These are phyloP conservation scores for Latrodectus geometricus DNA, from an alignment of 1,140 invertebrate species.

Conservation along the genomic window DNA sequence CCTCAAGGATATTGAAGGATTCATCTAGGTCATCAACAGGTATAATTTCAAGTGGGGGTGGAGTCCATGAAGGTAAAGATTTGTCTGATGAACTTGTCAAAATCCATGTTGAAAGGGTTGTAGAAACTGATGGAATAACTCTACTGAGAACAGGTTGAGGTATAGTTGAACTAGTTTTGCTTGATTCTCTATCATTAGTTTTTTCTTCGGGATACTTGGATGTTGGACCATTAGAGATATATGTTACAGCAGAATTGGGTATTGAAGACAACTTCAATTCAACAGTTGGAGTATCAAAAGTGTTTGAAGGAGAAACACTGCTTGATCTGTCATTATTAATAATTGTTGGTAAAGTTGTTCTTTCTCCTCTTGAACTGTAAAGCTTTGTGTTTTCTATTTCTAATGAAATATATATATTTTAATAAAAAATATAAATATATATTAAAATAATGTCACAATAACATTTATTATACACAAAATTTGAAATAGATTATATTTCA, in stretches of 20 bases:
- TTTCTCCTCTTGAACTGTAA: conserved; percentile 3
- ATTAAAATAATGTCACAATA: too few species aligned
- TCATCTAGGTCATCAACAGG: conserved; percentile 50
- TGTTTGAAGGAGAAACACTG: neutral
- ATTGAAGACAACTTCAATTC: conserved; percentile 26
- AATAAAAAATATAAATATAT: too few species aligned
- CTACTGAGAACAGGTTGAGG: neutral
- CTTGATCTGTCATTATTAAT: neutral
- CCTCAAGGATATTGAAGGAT: conserved; percentile 39
- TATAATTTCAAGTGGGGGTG: conserved; percentile 55
- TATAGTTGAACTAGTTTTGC: neutral
- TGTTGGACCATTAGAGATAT: conserved; percentile 20
- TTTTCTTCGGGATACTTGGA: neutral
- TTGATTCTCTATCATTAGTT: neutral
- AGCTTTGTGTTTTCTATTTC: neutral
- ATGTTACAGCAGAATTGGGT: conserved; percentile 25
- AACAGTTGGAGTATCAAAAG: neutral
- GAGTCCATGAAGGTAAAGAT: conserved; percentile 45
- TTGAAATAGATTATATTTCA: too few species aligned
- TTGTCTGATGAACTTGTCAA: conserved; percentile 8
- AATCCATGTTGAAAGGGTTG: conserved; percentile 15
- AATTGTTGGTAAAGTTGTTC: neutral
- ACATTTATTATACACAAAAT: too few species aligned
- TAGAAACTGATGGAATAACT: neutral
- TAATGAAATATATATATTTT: neutral